Evolutionary conservation across 2,797 vertebrate species (phyloP), one percentile per base, ranked within the genome.

Genomic region (Phrynocephalus vlangalii): DNA sequence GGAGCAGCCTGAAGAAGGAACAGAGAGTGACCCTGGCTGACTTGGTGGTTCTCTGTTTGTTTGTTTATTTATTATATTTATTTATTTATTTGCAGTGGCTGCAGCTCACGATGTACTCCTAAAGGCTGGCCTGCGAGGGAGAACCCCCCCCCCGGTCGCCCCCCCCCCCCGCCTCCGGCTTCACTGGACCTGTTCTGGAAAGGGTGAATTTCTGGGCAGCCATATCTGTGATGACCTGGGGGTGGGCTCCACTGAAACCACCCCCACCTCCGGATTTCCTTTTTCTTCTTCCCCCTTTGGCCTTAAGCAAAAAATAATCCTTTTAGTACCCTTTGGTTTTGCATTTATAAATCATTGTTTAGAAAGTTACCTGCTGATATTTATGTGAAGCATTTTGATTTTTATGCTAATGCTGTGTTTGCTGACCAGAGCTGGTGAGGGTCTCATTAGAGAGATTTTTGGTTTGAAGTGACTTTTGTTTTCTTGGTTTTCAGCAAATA

Each of bases 51-150:
- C 24, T 48, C 73, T 95, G 76, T 90, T 22, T 76, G 38, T 44
- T 44, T 44, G 38, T 44, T 44, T 44, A 44, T 44, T 44, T 44
- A 44, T 44, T 44, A 5, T 44, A 44, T 44, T 44, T 33, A 44
- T 44, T 44, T 44, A 44, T 44, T 44, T 44, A 44, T 44, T 89
- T 56, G 2, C 96, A 99, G 98, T 99, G 98, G 98, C 96, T 99
- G 28, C 98, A 98, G 96, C 94, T 99, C 92, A 98, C 98, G 1
- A 98, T 98, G 98, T 99, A 99, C 83, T 99, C 98, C 1, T 99
- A 96, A 84, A 84, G 86, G 66, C 78, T 6, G 8, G 28, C 1
- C 30, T 0, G 4, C 11, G 52, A 13, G 24, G 13, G 22, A 52
- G 60, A n/a, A 6, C 6, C 3, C 1, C 2, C 2, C 6, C 5